Evolutionary conservation across 2,113 vertebrate species (phyloP).

Genomic region (Festucalex cinctus): DNA sequence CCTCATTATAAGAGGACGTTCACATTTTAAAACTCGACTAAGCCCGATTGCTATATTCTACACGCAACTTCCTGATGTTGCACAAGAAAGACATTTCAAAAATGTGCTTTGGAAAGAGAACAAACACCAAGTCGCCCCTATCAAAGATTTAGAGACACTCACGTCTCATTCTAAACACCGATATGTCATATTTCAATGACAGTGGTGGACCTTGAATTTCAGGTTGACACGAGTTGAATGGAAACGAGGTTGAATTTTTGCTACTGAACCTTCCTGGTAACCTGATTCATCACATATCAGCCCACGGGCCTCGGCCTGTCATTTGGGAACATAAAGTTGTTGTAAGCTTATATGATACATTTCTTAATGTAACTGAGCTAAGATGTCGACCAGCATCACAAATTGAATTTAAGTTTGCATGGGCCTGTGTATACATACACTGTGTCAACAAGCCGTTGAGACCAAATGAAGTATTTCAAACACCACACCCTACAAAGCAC

Average conservation of each 20-base stretch:
- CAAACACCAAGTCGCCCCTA: not conserved
- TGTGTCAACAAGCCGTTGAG: not conserved
- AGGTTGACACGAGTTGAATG: not conserved
- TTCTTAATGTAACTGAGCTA: not conserved
- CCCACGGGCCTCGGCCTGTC: not conserved
- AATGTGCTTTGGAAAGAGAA: not conserved
- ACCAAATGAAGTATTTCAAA: not conserved
- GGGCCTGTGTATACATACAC: too few species aligned
- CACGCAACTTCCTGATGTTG: not conserved
- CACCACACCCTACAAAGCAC: slow-evolving; percentile 17
- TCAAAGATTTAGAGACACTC: not conserved
- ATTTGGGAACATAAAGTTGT: not conserved
- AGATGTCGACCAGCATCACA: not conserved
- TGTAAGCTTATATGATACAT: too few species aligned
- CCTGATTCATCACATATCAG: not conserved
- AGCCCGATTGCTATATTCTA: not conserved
- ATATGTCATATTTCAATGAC: not conserved
- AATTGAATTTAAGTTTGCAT: not conserved
- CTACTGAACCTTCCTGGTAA: not conserved
- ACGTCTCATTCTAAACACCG: not conserved
- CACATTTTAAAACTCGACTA: too few species aligned
- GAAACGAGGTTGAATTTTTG: not conserved
- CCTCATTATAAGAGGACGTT: too few species aligned
- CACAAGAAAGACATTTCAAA: not conserved
- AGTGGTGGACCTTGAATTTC: not conserved